Percentiles rank a stretch among this genome's conserved stretches.
These are phyloP conservation scores for Melolontha melolontha DNA, from an alignment of 2,888 invertebrate genomes.

Conservation along the genomic window DNA sequence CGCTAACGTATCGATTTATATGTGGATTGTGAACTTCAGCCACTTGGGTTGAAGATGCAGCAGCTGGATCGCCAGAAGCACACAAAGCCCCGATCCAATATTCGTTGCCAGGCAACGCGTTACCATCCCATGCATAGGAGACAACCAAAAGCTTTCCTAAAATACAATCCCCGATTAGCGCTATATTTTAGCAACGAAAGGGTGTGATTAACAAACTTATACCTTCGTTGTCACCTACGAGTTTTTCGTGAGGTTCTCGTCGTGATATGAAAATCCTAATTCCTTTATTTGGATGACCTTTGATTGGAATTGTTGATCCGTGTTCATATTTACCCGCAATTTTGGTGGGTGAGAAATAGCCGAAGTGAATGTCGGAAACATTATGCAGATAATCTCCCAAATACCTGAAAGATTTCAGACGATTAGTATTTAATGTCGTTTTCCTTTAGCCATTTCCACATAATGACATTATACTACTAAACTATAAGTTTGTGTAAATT, in stretches of 20 bases:
- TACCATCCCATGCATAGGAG: conserved; percentile 81
- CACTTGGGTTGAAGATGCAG: conserved; percentile 73
- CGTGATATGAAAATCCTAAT: conserved; percentile 57
- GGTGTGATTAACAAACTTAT: conserved; percentile 8
- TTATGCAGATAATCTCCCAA: conserved; percentile 46
- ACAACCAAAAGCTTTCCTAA: conserved; percentile 69
- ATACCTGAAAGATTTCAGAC: conserved; percentile 30
- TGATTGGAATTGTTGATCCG: conserved; percentile 44
- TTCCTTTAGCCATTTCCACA: not conserved
- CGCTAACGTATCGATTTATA: conserved; percentile 69
- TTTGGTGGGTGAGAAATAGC: conserved; percentile 49
- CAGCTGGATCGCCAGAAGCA: conserved; percentile 73
- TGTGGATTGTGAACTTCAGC: conserved; percentile 73
- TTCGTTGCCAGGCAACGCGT: conserved; percentile 80
- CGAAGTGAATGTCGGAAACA: conserved; percentile 54
- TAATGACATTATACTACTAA: not conserved
- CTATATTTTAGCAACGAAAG: not conserved
- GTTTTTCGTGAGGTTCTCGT: conserved; percentile 60
- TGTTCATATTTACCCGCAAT: conserved; percentile 44
- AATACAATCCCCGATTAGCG: conserved; percentile 40
- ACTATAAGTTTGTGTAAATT: too few species aligned
- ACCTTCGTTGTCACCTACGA: conserved; percentile 53
- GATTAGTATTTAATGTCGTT: not conserved
- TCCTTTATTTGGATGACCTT: conserved; percentile 47
- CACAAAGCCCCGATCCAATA: conserved; percentile 73